phyloP scores from a whole-genome alignment of 2,113 vertebrate genomes.

The Tragelaphus scriptus region DNA sequence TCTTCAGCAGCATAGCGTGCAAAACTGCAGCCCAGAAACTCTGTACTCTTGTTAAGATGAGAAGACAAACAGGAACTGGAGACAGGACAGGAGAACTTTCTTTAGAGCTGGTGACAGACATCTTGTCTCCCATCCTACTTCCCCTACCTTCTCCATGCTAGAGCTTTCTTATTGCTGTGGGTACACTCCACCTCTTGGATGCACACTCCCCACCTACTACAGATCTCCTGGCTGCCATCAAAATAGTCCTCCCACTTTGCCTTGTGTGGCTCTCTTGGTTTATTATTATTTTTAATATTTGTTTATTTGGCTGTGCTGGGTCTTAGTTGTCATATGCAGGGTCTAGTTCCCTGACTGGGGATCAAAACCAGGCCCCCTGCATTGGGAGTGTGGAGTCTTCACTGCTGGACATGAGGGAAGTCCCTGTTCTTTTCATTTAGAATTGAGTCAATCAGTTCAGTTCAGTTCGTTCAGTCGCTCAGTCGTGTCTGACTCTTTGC shows the following conservation, averaged over 20 bases:
- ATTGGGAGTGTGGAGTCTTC: neutral
- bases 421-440: neutral
- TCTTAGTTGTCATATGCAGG: neutral
- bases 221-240: neutral
- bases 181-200: neutral
- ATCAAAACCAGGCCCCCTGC: neutral
- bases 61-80: neutral
- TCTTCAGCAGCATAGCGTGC: neutral
- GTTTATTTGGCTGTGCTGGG: neutral
- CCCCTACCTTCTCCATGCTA: neutral
- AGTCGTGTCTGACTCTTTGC: no score
- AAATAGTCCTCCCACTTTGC: neutral
- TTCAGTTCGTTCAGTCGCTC: no score
- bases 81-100: neutral
- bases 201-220: neutral
- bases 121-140: neutral
- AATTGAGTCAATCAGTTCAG: neutral
- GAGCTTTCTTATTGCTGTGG: neutral
- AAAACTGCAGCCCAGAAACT: neutral
- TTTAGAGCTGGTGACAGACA: neutral
- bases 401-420: neutral
- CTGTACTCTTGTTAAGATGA: neutral
- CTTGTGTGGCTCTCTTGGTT: neutral
- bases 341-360: neutral
- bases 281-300: neutral